Evolutionary conservation across 2,797 vertebrate genomes (phyloP).

Genomic region (Hydrocynus forskahlii): DNA sequence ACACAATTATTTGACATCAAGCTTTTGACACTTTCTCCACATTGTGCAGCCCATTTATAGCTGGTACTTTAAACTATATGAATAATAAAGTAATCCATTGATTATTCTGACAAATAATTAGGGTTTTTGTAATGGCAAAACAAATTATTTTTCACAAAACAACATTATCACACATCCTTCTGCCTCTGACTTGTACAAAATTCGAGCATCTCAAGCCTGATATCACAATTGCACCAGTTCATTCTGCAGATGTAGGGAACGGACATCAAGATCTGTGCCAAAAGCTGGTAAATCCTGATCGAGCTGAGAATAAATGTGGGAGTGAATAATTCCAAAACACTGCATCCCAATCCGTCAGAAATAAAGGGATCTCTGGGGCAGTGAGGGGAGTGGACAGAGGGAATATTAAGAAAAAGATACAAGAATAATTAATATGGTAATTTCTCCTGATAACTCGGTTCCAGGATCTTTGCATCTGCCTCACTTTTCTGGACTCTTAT

Average conservation of each 20-base stretch:
- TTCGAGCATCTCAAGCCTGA: background rate
- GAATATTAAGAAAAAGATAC: slow-evolving; percentile 28
- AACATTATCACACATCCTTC: too few species aligned
- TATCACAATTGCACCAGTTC: background rate
- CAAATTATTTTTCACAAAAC: too few species aligned
- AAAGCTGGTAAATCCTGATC: slow-evolving; percentile 23
- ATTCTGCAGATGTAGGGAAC: background rate
- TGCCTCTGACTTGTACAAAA: background rate
- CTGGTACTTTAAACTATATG: too few species aligned
- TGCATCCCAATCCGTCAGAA: slow-evolving; percentile 8
- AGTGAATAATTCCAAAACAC: background rate
- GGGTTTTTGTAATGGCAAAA: too few species aligned
- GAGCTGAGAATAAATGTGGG: background rate
- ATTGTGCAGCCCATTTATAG: too few species aligned
- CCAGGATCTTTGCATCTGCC: background rate
- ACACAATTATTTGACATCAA: too few species aligned
- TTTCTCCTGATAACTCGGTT: background rate
- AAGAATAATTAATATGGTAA: slow-evolving; percentile 32
- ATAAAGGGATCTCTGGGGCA: background rate
- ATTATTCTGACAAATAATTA: too few species aligned
- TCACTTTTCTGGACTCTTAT: background rate
- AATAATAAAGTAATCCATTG: too few species aligned
- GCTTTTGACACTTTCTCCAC: too few species aligned
- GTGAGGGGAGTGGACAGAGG: background rate
- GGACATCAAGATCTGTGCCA: slow-evolving; percentile 13